A percentile compares a stretch with the other conserved stretches of the same genome.
phyloP scores from a whole-genome alignment of 2,797 vertebrate species.

The Sebastes goodei region DNA sequence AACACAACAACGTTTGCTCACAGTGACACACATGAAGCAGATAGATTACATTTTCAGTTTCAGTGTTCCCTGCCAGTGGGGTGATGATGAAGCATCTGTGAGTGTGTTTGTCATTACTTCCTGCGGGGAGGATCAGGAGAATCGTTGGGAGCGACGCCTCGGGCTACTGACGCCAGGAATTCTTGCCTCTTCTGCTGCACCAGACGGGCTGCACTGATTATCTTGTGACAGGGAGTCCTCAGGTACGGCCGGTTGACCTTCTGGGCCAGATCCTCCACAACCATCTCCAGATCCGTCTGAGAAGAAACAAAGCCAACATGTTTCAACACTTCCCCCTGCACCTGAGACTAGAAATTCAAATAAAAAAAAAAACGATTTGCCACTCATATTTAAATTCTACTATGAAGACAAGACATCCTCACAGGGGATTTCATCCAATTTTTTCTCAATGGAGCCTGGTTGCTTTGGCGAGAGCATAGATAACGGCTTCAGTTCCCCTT shows the following conservation, averaged over 20 bases:
- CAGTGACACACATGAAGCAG: not conserved
- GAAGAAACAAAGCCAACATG: not conserved
- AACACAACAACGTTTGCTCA: not conserved
- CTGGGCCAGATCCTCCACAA: conserved; percentile 98
- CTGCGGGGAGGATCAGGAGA: conserved; percentile 94
- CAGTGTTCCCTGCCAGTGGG: not conserved
- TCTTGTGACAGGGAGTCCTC: conserved; percentile 96
- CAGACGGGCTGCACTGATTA: conserved; percentile 94
- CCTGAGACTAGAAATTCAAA: not conserved
- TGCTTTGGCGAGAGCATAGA: no score
- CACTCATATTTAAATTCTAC: not conserved
- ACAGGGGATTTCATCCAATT: not conserved
- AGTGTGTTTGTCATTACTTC: conserved; percentile 81
- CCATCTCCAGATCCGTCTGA: conserved; percentile 99
- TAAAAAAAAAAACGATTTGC: not conserved
- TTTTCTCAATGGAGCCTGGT: no score
- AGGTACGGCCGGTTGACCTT: conserved; percentile 99
- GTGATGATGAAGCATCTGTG: not conserved
- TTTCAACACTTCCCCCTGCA: not conserved
- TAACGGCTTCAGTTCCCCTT: no score
- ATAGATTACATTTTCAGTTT: not conserved
- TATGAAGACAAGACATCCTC: not conserved
- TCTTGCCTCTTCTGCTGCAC: conserved; percentile 99
- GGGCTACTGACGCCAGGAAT: conserved; percentile 95
- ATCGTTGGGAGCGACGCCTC: conserved; percentile 96